A percentile compares a stretch with the other conserved stretches of the same genome.
phyloP scores from a whole-genome alignment of 2,797 vertebrate species.

The Graptemys geographica region DNA sequence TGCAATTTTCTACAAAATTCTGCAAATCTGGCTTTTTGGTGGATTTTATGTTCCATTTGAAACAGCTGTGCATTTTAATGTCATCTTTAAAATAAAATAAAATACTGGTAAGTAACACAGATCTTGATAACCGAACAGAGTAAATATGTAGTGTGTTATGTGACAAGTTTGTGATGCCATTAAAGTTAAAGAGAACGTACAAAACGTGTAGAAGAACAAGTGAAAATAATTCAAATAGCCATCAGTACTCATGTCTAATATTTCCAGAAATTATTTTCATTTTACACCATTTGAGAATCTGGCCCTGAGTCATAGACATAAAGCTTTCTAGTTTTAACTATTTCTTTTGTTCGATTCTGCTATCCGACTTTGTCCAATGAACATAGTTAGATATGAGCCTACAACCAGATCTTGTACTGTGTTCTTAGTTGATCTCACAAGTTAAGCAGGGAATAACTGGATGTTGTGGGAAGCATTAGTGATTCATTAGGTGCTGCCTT shows the following conservation, averaged over 20 bases:
- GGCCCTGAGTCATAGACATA: neutral
- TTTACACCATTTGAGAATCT: neutral
- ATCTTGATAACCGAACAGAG: constrained; percentile 60
- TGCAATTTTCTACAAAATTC: constrained; percentile 78
- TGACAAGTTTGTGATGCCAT: constrained; percentile 52
- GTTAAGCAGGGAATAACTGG: neutral
- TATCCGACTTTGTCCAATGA: neutral
- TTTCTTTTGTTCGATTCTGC: constrained; percentile 4
- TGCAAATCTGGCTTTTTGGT: constrained; percentile 76
- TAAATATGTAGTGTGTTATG: constrained; percentile 57
- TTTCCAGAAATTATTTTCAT: neutral
- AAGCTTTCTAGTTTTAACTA: neutral
- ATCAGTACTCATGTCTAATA: neutral
- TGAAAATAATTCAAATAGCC: constrained; percentile 38
- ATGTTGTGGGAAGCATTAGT: neutral
- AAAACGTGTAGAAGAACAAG: constrained; percentile 33
- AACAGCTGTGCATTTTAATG: constrained; percentile 77
- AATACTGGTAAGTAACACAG: constrained; percentile 44
- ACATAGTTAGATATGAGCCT: neutral
- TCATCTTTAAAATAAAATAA: constrained; percentile 60
- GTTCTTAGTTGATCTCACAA: neutral
- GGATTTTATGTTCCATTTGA: constrained; percentile 74
- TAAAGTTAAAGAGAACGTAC: constrained; percentile 58
- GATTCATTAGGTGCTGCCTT: neutral
- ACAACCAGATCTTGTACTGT: neutral